phyloP scores from a whole-genome alignment of 2,888 invertebrate genomes.

The Caenorhabditis doughertyi region DNA sequence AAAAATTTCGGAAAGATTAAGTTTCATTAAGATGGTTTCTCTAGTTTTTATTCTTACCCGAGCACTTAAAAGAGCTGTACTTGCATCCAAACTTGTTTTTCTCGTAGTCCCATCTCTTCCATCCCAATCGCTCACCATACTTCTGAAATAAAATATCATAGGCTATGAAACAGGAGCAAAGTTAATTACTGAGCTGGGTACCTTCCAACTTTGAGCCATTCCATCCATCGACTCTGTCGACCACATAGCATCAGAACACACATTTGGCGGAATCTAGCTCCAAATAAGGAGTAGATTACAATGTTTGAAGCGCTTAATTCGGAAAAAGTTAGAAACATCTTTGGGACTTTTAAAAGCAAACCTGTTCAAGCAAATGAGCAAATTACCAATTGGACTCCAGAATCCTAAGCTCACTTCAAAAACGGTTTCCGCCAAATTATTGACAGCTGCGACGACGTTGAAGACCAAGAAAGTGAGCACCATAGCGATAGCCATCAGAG shows the following conservation, averaged over 20 bases:
- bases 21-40: background rate
- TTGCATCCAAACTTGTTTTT: constrained; percentile 67
- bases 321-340: background rate
- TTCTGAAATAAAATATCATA: constrained; percentile 40
- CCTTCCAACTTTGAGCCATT: constrained; percentile 72
- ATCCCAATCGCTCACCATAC: constrained; percentile 71
- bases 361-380: constrained; percentile 81
- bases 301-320: constrained; percentile 81
- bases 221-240: constrained; percentile 69
- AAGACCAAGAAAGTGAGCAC: constrained; percentile 78
- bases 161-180: background rate
- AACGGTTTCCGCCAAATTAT: constrained; percentile 76
- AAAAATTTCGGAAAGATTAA: background rate
- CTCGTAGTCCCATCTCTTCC: constrained; percentile 66
- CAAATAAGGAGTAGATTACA: constrained; percentile 81
- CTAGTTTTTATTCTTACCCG: constrained; percentile 30
- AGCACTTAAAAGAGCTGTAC: constrained; percentile 66
- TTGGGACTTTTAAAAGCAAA: constrained; percentile 11
- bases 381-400: constrained; percentile 74
- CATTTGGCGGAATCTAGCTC: constrained; percentile 79
- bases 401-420: constrained; percentile 67
- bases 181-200: constrained; percentile 48
- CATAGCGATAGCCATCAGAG: constrained; percentile 81
- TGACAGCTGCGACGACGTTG: constrained; percentile 74
- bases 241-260: constrained; percentile 78